phyloP scores from a whole-genome alignment of 2,888 invertebrate species.

The Pogonocherus hispidulus region DNA sequence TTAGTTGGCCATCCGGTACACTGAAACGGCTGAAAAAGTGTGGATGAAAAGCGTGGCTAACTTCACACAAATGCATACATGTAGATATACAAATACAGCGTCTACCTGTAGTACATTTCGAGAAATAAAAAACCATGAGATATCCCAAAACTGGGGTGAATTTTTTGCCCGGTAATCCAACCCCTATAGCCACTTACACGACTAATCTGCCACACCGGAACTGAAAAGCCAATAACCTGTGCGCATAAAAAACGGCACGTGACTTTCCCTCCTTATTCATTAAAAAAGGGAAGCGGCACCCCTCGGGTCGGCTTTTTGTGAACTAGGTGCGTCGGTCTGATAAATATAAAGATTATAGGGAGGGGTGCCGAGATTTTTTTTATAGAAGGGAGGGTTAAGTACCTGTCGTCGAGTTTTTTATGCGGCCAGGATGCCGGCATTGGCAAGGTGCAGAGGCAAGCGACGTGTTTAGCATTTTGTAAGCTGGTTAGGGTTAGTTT shows the following conservation, averaged over 20 bases:
- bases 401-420: slow-evolving; percentile 31
- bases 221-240: slow-evolving; percentile 29
- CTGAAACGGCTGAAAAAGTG: too few species aligned
- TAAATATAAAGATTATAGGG: slow-evolving; percentile 18
- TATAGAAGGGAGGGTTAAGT: slow-evolving; percentile 17
- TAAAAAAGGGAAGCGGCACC: slow-evolving; percentile 22
- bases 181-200: slow-evolving; percentile 29
- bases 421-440: slow-evolving; percentile 14
- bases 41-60: too few species aligned
- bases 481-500: slow-evolving; percentile 39
- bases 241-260: slow-evolving; percentile 34
- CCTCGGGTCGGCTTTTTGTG: slow-evolving; percentile 24
- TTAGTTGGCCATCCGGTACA: too few species aligned
- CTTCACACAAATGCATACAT: too few species aligned
- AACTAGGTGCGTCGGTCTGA: slow-evolving; percentile 13
- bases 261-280: slow-evolving; percentile 26
- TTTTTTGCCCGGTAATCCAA: slow-evolving; percentile 28
- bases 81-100: too few species aligned
- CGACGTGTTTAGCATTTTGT: slow-evolving; percentile 38
- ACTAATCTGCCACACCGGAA: slow-evolving; percentile 29
- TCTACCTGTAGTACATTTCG: slow-evolving; percentile 1
- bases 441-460: slow-evolving; percentile 27
- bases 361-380: slow-evolving; percentile 17
- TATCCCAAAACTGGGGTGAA: slow-evolving; percentile 6
- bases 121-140: not conserved